Base-by-base conservation (phyloP, 1,140 invertebrate genomes). In the Sitophilus oryzae region DNA sequence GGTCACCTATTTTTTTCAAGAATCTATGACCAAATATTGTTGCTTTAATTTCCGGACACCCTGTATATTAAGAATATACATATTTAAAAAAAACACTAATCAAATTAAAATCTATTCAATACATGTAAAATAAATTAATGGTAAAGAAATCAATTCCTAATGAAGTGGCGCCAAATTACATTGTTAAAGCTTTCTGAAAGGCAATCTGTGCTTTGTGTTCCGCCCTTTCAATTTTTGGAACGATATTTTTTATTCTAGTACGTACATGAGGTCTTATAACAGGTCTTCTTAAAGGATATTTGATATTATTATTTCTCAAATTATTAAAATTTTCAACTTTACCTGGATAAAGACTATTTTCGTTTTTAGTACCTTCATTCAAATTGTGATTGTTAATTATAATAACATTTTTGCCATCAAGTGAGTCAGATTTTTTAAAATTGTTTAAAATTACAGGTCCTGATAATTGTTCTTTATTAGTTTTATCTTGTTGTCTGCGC, bases 371-470 rank as follows among this genome's bases (percentile, higher is more conserved):
- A 21, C 41, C 41, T 5, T 45, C 25, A 22, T 22, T 49, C 3
- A 36, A 20, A 37, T 49, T 47, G 36, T 35, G 34, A n/a, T 38
- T 53, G 15, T 37, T 53, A 8, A 53, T 38, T 14, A 55, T 25
- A 21, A 25, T 47, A 3, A 48, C 30, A 35, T 48, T 40, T 41
- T 41, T 19, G 44, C 50, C 18, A 21, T 30, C 10, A 3, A 4
- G 22, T 14, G 15, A 8, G 18, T 2, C 10, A 5, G 10, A 8
- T 22, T 50, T 50, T 30, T 41, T 14, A 10, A 6, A 1, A 50
- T 11, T n/a, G n/a, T n/a, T n/a, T n/a, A n/a, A n/a, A n/a, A n/a
- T n/a, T n/a, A n/a, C n/a, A n/a, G n/a, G n/a, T n/a, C n/a, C n/a
- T n/a, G n/a, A n/a, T n/a, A n/a, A n/a, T n/a, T n/a, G n/a, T n/a